A percentile compares a stretch with the other conserved stretches of the same genome.
Conservation (phyloP, 2,888 invertebrate genomes). For the Apodemia mormo region DNA sequence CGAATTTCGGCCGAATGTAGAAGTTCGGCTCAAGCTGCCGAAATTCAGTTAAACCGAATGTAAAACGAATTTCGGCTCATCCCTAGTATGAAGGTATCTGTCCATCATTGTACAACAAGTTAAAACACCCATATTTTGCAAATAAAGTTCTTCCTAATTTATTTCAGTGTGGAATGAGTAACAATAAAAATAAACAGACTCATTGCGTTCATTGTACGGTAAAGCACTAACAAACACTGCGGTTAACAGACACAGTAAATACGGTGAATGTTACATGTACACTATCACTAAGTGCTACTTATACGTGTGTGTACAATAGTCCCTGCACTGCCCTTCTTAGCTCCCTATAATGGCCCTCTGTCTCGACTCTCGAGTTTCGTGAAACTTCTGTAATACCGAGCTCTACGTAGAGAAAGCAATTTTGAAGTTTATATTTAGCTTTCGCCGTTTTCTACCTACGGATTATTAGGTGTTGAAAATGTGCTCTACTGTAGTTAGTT, state of each 20-base stretch:
- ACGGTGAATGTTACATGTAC: background rate
- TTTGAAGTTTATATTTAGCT: background rate
- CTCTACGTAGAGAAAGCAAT: background rate
- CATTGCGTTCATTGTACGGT: conserved; percentile 5
- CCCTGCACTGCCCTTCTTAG: background rate
- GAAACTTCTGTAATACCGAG: background rate
- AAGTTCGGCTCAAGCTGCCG: no score
- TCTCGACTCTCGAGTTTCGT: conserved; percentile 4
- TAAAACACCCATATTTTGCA: no score
- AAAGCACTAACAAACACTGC: background rate
- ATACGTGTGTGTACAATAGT: background rate
- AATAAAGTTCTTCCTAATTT: no score
- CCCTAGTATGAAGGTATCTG: no score
- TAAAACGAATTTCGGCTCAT: no score
- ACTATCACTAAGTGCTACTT: background rate
- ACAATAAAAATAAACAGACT: background rate
- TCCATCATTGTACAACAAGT: no score
- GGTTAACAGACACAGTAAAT: conserved; percentile 8
- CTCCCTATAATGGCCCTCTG: conserved; percentile 4
- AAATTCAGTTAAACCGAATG: no score
- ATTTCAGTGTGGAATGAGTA: no score
- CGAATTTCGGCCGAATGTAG: no score
- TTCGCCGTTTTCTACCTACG: background rate
- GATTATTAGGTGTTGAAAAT: background rate
- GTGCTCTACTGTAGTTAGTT: background rate